Base-by-base conservation (phyloP, 2,888 invertebrate genomes). In the Galerucella nymphaeae region DNA sequence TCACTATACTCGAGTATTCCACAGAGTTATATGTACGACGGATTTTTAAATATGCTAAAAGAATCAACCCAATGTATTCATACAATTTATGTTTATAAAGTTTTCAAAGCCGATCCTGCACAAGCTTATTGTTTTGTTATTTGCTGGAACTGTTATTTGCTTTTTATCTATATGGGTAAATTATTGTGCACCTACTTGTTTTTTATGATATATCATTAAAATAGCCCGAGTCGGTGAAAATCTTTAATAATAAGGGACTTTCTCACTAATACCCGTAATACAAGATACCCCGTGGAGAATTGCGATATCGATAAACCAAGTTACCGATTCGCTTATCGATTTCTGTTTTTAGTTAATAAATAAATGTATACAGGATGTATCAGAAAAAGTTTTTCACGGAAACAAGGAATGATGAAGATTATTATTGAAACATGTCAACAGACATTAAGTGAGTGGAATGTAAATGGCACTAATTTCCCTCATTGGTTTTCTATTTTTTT, bases 111-210 rank as follows among this genome's bases (percentile, higher is more conserved):
- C 61, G n/a, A n/a, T 38, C 61, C 61, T 61, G 61, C 16, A 61
- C 23, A 41, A 16, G 11, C 61, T 62, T 64, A 66, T 75, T 75
- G 72, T 75, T 75, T 75, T 61, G 16, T 65, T 65, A 23, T 53
- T 20, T 4, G 20, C n/a, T 23, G 10, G 23, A 61, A 61, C 68
- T 50, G 68, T 62, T 59, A 70, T 70, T 70, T 42, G 66, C 38
- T 48, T 75, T 50, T 75, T 75, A 70, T 72, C 67, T 72, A 72
- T 70, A 48, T 75, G 66, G 71, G 74, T 74, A 71, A 74, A 74
- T 74, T 30, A 30, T 30, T 74, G 61, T 69, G 55, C 58, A 38
- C 61, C 70, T 45, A 45, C 55, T 68, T 30, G 63, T 66, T 66
- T 57, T 63, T 55, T 41, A 65, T 45, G 67, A 66, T 63, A 65